A percentile compares a stretch with the other conserved stretches of the same genome.
Evolutionary conservation across 1,140 invertebrate species (phyloP).

Genomic region (Aporrectodea caliginosa): DNA sequence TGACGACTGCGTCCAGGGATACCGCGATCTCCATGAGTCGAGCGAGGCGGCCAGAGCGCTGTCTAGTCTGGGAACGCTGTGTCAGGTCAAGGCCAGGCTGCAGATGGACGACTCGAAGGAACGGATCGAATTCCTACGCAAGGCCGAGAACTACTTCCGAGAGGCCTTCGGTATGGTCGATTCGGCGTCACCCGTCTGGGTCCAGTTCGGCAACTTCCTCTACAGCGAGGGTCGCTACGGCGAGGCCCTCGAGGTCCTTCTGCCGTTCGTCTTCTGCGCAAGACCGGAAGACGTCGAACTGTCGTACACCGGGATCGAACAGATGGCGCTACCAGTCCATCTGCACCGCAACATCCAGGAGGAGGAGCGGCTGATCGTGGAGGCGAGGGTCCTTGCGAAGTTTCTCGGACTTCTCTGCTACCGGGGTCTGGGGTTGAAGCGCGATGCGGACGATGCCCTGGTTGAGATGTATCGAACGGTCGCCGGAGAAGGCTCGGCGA

Average conservation of each 20-base stretch:
- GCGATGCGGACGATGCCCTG: slow-evolving; percentile 28
- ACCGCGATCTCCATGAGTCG: background rate
- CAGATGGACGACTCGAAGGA: slow-evolving; percentile 6
- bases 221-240: slow-evolving; percentile 23
- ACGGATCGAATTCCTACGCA: background rate
- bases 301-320: slow-evolving; percentile 29
- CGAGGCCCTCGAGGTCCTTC: slow-evolving; percentile 21
- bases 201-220: slow-evolving; percentile 32
- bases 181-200: background rate
- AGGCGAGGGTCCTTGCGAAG: slow-evolving; percentile 20
- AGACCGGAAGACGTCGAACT: background rate
- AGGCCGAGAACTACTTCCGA: slow-evolving; percentile 21
- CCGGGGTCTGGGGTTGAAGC: slow-evolving; percentile 19
- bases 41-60: slow-evolving; percentile 14
- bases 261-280: background rate
- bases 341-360: slow-evolving; percentile 25
- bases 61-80: slow-evolving; percentile 23
- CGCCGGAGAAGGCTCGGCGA: background rate
- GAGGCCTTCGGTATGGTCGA: slow-evolving; percentile 12
- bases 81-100: slow-evolving; percentile 27
- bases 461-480: background rate
- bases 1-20: slow-evolving; percentile 26
- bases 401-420: slow-evolving; percentile 30
- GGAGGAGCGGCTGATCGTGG: slow-evolving; percentile 15
- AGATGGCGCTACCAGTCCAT: slow-evolving; percentile 31